Evolutionary conservation across 1,140 invertebrate species (phyloP).

Genomic region (Caenorhabditis tropicalis): DNA sequence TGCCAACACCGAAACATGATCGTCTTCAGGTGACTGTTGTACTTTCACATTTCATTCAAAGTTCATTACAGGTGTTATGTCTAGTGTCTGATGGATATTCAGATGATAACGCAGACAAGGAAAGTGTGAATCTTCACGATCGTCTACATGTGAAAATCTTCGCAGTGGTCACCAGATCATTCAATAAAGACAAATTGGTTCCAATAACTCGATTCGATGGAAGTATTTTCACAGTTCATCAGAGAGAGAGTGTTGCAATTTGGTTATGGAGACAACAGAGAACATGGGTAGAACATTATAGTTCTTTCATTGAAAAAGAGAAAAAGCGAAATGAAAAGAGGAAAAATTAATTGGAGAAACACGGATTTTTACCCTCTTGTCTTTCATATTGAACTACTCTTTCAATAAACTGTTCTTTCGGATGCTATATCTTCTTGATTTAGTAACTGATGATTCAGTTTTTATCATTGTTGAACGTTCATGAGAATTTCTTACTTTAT

Average conservation of each 20-base stretch:
- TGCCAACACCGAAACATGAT: constrained; percentile 68
- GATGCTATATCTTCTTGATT: background rate
- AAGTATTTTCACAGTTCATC: constrained; percentile 61
- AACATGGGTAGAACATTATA: constrained; percentile 67
- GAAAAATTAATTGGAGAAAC: background rate
- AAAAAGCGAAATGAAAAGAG: constrained; percentile 42
- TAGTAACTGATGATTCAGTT: too few relatives aligned
- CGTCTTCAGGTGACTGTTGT: constrained; percentile 60
- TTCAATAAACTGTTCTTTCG: background rate
- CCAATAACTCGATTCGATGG: constrained; percentile 68
- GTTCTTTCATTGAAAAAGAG: constrained; percentile 60
- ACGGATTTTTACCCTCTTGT: background rate
- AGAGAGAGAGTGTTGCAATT: constrained; percentile 65
- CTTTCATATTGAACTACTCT: background rate
- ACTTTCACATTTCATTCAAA: background rate
- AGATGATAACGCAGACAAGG: constrained; percentile 58
- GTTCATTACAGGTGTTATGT: constrained; percentile 60
- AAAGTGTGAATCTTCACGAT: constrained; percentile 16
- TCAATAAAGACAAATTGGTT: constrained; percentile 64
- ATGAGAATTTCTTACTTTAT: too few relatives aligned
- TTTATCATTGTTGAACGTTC: too few relatives aligned
- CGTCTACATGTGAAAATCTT: constrained; percentile 54
- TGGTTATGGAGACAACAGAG: constrained; percentile 68
- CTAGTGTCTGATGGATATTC: constrained; percentile 66
- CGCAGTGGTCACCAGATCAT: constrained; percentile 64